Base-by-base conservation (phyloP, 1,140 invertebrate genomes). In the Listronotus oregonensis region DNA sequence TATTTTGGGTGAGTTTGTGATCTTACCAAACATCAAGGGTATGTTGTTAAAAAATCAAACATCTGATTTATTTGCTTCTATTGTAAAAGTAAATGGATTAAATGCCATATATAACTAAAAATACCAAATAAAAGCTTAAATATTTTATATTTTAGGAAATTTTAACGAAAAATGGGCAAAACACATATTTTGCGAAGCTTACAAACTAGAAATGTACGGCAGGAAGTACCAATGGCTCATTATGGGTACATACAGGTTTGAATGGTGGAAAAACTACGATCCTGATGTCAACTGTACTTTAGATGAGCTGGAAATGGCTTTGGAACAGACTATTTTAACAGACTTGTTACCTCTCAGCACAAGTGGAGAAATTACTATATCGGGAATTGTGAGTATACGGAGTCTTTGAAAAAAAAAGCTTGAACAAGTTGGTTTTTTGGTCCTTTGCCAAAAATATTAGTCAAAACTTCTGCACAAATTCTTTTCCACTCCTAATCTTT, bases 91-190 rank as follows among this genome's bases (percentile, higher is more conserved):
- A n/a, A n/a, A n/a, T n/a, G n/a, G n/a, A n/a, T n/a, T n/a, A n/a
- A n/a, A n/a, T n/a, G n/a, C n/a, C n/a, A n/a, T n/a, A n/a, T n/a
- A n/a, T n/a, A 27, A 27, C 21, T 27, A 5, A 27, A 3, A 5
- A 27, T 5, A 27, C 21, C 5, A 27, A n/a, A 27, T 27, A 27
- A 27, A 5, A 5, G 21, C 9, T 50, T 37, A 50, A 31, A 10
- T 9, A 32, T 17, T 40, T n/a, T n/a, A n/a, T 50, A 95, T 98
- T 71, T 81, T 66, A 62, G 96, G 95, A 7, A 98, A 98, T 81
- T 98, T 99, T 78, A 94, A 97, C 80, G 94, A 97, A 78, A 87
- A 88, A 32, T 96, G 95, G 92, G 96, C 96, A 0, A 83, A 94
- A 51, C 86, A 88, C 72, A 93, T 98, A 56, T 97, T 99, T 77